Conservation (phyloP, 53 echinoderm and acorn worm genomes). For the Mesocentrotus franciscanus region DNA sequence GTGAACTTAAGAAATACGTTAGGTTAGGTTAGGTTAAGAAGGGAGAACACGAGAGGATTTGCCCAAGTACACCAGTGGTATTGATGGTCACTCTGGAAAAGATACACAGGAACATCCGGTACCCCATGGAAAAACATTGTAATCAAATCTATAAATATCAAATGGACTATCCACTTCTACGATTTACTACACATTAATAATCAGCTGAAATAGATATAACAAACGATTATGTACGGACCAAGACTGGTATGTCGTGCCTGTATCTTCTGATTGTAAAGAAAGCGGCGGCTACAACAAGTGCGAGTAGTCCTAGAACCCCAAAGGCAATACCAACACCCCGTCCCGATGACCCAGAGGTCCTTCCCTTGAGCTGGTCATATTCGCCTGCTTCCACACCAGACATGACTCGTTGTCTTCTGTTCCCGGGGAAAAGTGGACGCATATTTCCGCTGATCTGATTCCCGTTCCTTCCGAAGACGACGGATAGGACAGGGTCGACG, state of each 20-base stretch:
- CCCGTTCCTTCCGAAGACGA: background rate
- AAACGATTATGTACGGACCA: background rate
- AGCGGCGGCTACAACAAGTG: conserved; percentile 18
- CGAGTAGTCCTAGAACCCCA: conserved; percentile 40
- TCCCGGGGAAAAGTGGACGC: background rate
- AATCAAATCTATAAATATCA: background rate
- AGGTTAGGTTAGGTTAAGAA: too few species aligned
- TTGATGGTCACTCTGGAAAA: too few species aligned
- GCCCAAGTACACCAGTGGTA: too few species aligned
- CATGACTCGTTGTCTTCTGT: background rate
- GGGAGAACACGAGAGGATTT: too few species aligned
- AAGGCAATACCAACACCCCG: conserved; percentile 55
- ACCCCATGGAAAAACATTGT: background rate
- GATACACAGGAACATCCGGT: too few species aligned
- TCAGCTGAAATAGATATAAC: background rate
- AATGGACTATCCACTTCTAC: background rate
- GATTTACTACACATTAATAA: background rate
- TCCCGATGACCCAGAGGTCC: conserved; percentile 34
- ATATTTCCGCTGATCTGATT: conserved; percentile 30
- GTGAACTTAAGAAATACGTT: too few species aligned
- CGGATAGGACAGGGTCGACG: background rate
- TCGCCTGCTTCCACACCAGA: conserved; percentile 9
- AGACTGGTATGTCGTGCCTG: conserved; percentile 39
- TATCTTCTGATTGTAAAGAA: conserved; percentile 32
- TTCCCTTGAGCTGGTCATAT: background rate